Evolutionary conservation across 92 coral and sea anemone genomes (phyloP), one percentile per base, ranked within the genome.

Genomic region (Muricea muricata): DNA sequence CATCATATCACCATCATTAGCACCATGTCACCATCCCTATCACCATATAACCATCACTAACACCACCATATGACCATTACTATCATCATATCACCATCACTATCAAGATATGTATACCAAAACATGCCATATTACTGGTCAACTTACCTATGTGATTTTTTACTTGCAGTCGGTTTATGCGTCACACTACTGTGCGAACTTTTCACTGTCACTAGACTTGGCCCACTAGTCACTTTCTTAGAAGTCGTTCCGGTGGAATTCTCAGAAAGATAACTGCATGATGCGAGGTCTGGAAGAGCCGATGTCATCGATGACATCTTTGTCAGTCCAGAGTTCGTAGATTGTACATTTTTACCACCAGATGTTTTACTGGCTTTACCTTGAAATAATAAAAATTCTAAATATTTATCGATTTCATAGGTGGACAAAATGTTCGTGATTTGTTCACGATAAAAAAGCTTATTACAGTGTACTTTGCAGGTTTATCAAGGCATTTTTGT

Each of bases 241-340:
- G 83, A 78, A 32, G 50, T 52, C 17, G 47, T 26, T 0, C 50
- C 71, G 17, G 70, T 78, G 30, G 83, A 34, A 39, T 78, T 78
- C 32, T 57, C 83, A 0, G 80, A 75, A 78, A 78, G 83, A 18
- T 78, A 78, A 78, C 83, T 78, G 39, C 83, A 78, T 0, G 83
- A 78, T 7, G 83, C 83, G 42, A 78, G 33, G 57, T 78, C 83
- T 0, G 83, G 83, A 6, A 78, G 71, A 55, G 83, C 83, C 9
- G 70, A 58, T 3, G 69, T 32, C 23, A 78, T 39, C 23, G 83
- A 55, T 1, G 83, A 56, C 83, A 78, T 78, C 28, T 57, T 78
- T 35, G 50, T 35, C 12, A 78, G 35, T 34, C 71, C 71, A 56
- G 70, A 56, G 28, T 57, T 78, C 31, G 50, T 75, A 11, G 80